Evolutionary conservation across 2,113 vertebrate genomes (phyloP).

Genomic region (Cryptomyrus ogoouensis): DNA sequence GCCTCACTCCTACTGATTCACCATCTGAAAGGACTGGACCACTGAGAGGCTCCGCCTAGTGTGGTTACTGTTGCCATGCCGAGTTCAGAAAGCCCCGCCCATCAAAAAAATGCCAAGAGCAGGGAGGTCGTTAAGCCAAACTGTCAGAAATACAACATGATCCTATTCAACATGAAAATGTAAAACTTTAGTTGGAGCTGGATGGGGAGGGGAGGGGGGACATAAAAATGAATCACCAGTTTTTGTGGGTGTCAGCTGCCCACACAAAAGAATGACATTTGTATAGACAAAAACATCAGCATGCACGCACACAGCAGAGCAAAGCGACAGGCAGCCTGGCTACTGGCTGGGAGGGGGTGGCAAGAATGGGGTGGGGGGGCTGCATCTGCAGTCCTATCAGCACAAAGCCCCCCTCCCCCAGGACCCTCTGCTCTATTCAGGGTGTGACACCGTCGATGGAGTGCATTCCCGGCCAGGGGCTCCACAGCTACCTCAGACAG

Average conservation of each 20-base stretch:
- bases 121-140: not conserved
- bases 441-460: slow-evolving; percentile 30
- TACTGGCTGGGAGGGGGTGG: not conserved
- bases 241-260: not conserved
- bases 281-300: not conserved
- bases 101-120: not conserved
- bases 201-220: not conserved
- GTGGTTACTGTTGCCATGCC: not conserved
- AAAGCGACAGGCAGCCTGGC: not conserved
- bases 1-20: not conserved
- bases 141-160: not conserved
- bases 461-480: slow-evolving; percentile 33
- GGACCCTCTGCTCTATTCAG: slow-evolving; percentile 15
- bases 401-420: not conserved
- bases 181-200: not conserved
- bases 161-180: not conserved
- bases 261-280: not conserved
- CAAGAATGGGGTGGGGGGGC: not conserved
- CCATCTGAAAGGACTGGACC: not conserved
- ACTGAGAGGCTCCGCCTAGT: not conserved
- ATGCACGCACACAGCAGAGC: not conserved
- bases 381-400: not conserved
- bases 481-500: slow-evolving; percentile 19
- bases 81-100: not conserved
- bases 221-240: not conserved